Base-by-base conservation (phyloP, 2,888 invertebrate genomes). In the Crioceris asparagi region DNA sequence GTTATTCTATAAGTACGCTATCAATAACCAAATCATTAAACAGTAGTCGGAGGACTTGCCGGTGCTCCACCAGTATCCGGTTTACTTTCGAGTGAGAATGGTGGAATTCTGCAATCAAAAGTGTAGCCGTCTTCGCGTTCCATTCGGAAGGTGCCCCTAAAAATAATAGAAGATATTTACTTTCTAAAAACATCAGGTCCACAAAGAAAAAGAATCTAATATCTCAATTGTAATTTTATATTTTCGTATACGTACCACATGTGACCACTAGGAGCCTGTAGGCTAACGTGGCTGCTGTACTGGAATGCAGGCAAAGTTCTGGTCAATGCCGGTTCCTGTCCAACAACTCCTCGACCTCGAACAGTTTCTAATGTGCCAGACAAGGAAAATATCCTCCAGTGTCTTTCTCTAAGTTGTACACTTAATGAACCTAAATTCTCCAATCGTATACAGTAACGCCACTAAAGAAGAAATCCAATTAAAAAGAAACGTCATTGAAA, bases 61-160 rank as follows among this genome's bases (percentile, higher is more conserved):
- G 66, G 59, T n/a, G n/a, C n/a, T n/a, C n/a, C n/a, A 19, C 67
- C 54, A 27, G 78, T 77, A 41, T 88, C 90, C 10, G 83, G 80
- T 66, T 93, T 93, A 56, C 93, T 93, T 67, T 97, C 96, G 43
- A 97, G 68, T 0, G 92, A 91, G 65, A 97, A 96, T 1, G 97
- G 93, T 26, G 97, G 97, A 59, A 98, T 96, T 57, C 93, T 78
- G 61, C 94, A 94, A 64, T 97, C 96, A 65, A 97, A 97, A 1
- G 87, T 84, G 60, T 88, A 87, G 2, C 96, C 96, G 66, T 97
- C 94, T 63, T 94, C 91, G 40, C 94, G 75, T 67, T 97, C 96
- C 83, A 98, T 87, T 53, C 93, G 75, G 60, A 96, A 97, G 3
- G 93, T 94, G 36, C 97, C 97, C 85, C 85, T 86, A 54, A 29